Evolutionary conservation across 2,888 invertebrate species (phyloP).

Genomic region (Ormyrus rosae): DNA sequence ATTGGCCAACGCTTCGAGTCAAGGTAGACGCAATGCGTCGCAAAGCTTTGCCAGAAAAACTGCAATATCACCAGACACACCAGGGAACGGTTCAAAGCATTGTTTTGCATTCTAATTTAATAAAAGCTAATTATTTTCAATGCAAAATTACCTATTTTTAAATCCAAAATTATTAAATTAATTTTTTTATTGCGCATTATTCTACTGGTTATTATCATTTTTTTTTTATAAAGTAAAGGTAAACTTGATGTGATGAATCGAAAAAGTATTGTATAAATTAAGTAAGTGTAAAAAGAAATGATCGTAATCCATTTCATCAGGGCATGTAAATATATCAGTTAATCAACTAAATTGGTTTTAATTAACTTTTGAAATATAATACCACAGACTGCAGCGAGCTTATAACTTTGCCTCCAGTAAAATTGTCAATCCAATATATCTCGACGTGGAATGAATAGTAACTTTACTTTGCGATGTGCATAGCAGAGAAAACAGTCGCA

Average conservation of each 20-base stretch:
- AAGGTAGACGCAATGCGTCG: slow-evolving; percentile 69
- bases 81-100: background rate
- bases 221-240: background rate
- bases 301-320: too few relatives aligned
- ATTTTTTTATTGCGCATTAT: too few relatives aligned
- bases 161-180: too few relatives aligned
- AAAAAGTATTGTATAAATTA: too few relatives aligned
- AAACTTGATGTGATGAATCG: too few relatives aligned
- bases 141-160: too few relatives aligned
- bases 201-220: background rate
- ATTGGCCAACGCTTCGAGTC: slow-evolving; percentile 48
- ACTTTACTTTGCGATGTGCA: background rate
- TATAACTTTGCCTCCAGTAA: slow-evolving; percentile 4
- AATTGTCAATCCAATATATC: slow-evolving; percentile 3
- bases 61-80: slow-evolving; percentile 59
- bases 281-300: too few relatives aligned
- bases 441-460: slow-evolving; percentile 6
- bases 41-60: slow-evolving; percentile 64
- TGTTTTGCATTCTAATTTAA: background rate
- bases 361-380: too few relatives aligned
- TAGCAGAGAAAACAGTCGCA: background rate
- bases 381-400: background rate
- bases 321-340: too few relatives aligned
- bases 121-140: background rate
- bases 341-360: too few relatives aligned